A percentile compares a stretch with the other conserved stretches of the same genome.
These are phyloP conservation scores for Conistra vaccinii DNA, from an alignment of 2,888 invertebrate genomes.

Conservation along the genomic window DNA sequence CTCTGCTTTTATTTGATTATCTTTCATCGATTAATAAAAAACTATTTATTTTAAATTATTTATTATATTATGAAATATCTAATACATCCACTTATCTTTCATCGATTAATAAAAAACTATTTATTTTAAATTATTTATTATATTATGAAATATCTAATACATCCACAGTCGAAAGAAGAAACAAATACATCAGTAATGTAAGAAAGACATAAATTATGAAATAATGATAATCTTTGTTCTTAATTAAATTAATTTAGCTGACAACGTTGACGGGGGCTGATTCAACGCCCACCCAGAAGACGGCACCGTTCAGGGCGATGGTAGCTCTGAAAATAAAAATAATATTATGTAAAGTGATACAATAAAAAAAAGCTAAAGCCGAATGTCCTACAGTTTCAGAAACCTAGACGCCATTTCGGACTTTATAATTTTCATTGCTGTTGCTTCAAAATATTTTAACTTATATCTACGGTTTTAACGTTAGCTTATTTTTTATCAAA, in stretches of 20 bases:
- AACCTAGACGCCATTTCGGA: neutral
- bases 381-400: neutral
- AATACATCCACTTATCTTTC: slow-evolving; percentile 56
- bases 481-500: neutral
- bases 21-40: neutral
- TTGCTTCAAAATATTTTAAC: neutral
- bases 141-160: slow-evolving; percentile 50
- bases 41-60: slow-evolving; percentile 2
- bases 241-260: slow-evolving; percentile 64
- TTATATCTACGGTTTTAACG: too few relatives aligned
- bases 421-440: neutral
- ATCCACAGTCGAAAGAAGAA: slow-evolving; percentile 48
- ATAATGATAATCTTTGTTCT: slow-evolving; percentile 54
- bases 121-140: slow-evolving; percentile 28
- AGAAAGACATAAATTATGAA: slow-evolving; percentile 55
- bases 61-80: slow-evolving; percentile 50
- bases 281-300: slow-evolving; percentile 93
- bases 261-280: slow-evolving; percentile 91
- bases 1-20: slow-evolving; percentile 53
- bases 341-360: neutral
- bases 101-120: neutral
- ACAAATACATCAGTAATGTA: slow-evolving; percentile 45
- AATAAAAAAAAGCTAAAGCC: neutral
- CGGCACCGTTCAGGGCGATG: slow-evolving; percentile 92
- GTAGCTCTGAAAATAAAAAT: slow-evolving; percentile 90